phyloP scores from a whole-genome alignment of 2,113 vertebrate genomes.

The Passer montanus region DNA sequence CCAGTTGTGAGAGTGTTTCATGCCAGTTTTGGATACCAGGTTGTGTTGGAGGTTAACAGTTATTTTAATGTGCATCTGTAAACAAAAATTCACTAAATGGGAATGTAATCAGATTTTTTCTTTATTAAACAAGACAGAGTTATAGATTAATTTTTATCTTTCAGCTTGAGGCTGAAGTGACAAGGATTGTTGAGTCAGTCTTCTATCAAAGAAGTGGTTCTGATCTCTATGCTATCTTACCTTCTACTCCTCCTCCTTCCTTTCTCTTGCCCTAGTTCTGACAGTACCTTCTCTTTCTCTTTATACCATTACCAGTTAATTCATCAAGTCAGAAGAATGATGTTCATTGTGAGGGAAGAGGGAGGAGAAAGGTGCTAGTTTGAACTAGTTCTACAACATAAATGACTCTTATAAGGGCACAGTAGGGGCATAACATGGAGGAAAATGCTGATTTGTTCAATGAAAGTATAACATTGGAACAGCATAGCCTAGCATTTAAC shows the following conservation, averaged over 20 bases:
- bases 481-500: not conserved
- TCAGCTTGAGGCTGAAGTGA: not conserved
- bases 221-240: not conserved
- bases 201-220: not conserved
- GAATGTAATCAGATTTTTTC: not conserved
- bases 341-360: not conserved
- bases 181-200: not conserved
- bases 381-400: not conserved
- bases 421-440: not conserved
- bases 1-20: not conserved
- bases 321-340: not conserved
- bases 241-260: not conserved
- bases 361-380: not conserved
- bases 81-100: not conserved
- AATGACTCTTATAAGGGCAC: not conserved
- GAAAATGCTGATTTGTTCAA: not conserved
- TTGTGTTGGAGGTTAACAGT: not conserved
- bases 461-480: not conserved
- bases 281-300: not conserved
- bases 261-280: not conserved
- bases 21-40: not conserved
- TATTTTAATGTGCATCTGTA: not conserved
- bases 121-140: not conserved
- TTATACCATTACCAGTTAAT: not conserved
- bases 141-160: not conserved